A percentile compares a stretch with the other conserved stretches of the same genome.
These are phyloP conservation scores for Cantharis lateralis DNA, from an alignment of 2,888 invertebrate genomes.

Conservation along the genomic window DNA sequence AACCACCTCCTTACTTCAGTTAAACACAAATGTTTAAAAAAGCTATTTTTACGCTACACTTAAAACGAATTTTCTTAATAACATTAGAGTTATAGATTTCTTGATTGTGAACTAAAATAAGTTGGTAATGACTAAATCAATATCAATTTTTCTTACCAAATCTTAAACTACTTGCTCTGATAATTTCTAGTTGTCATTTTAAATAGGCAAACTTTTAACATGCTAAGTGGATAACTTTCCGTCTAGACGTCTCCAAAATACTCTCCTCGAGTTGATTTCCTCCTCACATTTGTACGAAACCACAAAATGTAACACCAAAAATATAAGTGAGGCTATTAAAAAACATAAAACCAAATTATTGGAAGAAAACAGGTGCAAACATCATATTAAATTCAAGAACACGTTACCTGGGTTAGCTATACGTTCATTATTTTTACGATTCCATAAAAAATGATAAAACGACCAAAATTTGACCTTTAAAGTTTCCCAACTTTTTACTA, in stretches of 20 bases:
- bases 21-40: not conserved
- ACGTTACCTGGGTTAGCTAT: not conserved
- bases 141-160: not conserved
- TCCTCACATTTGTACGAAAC: not conserved
- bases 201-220: not conserved
- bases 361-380: not conserved
- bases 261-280: not conserved
- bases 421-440: not conserved
- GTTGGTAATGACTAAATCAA: not conserved
- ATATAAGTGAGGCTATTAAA: not conserved
- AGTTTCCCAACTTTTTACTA: not conserved
- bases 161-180: not conserved
- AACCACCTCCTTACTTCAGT: not conserved
- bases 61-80: not conserved
- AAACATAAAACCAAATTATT: not conserved
- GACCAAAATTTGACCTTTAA: not conserved
- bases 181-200: not conserved
- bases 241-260: not conserved
- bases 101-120: not conserved
- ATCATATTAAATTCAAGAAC: not conserved
- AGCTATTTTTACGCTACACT: not conserved
- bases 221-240: not conserved
- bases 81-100: not conserved
- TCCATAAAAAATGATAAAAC: not conserved
- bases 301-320: not conserved